Conservation (phyloP, 2,797 vertebrate genomes). For the Gymnoscopelus braueri region DNA sequence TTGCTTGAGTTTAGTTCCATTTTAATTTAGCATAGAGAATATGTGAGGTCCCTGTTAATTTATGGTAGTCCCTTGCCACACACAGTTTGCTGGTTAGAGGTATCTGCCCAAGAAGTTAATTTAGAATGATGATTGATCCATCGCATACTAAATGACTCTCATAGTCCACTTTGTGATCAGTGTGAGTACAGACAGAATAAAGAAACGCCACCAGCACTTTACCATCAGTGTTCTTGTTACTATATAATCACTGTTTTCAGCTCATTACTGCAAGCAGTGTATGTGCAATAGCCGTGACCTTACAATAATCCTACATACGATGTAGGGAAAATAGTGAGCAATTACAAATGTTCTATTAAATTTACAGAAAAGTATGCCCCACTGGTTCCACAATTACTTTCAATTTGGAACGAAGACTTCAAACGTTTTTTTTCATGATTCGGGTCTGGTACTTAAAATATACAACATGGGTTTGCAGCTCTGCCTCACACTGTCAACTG, state of each 20-base stretch:
- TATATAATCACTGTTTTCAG: constrained; percentile 55
- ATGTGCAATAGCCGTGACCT: constrained; percentile 46
- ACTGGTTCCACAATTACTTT: constrained; percentile 13
- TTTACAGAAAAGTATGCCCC: constrained; percentile 17
- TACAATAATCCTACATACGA: constrained; percentile 46
- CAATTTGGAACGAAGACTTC: constrained; percentile 29
- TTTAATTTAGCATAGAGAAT: constrained; percentile 58
- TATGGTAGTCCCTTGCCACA: constrained; percentile 72
- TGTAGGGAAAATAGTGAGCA: constrained; percentile 34
- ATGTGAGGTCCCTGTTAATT: constrained; percentile 68
- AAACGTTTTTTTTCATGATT: constrained; percentile 28
- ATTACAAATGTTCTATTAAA: constrained; percentile 33
- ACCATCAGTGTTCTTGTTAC: constrained; percentile 53
- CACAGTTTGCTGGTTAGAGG: constrained; percentile 66
- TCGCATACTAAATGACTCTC: constrained; percentile 75
- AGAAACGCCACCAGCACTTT: constrained; percentile 60
- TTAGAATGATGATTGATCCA: constrained; percentile 73
- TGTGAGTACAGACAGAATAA: constrained; percentile 54
- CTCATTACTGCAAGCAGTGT: constrained; percentile 54
- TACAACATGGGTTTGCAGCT: constrained; percentile 61
- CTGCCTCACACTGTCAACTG: constrained; percentile 55
- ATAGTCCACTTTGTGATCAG: constrained; percentile 52
- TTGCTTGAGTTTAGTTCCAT: constrained; percentile 59
- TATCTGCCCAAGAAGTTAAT: constrained; percentile 75
- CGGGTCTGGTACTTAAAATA: constrained; percentile 35